phyloP scores from a whole-genome alignment of 2,888 invertebrate genomes.

The Dyspetes luteomarginatus region DNA sequence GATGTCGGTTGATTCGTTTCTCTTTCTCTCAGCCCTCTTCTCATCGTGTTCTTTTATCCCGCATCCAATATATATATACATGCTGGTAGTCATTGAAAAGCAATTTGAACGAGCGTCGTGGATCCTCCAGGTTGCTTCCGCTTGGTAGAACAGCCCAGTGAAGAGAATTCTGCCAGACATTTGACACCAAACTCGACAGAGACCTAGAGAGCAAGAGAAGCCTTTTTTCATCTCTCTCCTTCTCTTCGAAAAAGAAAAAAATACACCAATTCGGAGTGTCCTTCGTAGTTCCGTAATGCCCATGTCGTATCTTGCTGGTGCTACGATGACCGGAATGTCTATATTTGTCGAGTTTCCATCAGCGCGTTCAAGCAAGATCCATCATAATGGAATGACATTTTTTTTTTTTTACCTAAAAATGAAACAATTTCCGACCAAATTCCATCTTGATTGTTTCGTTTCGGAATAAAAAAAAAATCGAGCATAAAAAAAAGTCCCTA shows the following conservation, averaged over 20 bases:
- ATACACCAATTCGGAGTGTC: background rate
- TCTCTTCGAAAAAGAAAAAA: constrained; percentile 2
- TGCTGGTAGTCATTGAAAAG: constrained; percentile 69
- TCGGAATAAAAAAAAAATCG: background rate
- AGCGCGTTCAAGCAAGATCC: constrained; percentile 8
- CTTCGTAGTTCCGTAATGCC: constrained; percentile 29
- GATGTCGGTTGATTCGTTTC: background rate
- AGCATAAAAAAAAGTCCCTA: background rate
- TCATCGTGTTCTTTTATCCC: background rate
- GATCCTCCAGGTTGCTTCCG: constrained; percentile 28
- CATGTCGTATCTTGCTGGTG: constrained; percentile 1
- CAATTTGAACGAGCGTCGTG: constrained; percentile 67
- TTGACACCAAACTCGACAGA: background rate
- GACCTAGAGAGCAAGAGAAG: background rate
- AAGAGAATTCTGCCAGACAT: background rate
- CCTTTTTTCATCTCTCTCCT: background rate
- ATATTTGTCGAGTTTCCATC: constrained; percentile 67
- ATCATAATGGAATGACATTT: background rate
- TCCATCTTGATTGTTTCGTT: background rate
- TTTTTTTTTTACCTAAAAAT: background rate
- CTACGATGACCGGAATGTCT: constrained; percentile 63
- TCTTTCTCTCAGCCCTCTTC: constrained; percentile 7
- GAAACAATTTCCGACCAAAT: background rate
- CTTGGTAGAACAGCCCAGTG: constrained; percentile 4
- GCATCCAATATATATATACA: background rate